Conservation (phyloP, 1,140 invertebrate genomes). For the Cherax destructor region DNA sequence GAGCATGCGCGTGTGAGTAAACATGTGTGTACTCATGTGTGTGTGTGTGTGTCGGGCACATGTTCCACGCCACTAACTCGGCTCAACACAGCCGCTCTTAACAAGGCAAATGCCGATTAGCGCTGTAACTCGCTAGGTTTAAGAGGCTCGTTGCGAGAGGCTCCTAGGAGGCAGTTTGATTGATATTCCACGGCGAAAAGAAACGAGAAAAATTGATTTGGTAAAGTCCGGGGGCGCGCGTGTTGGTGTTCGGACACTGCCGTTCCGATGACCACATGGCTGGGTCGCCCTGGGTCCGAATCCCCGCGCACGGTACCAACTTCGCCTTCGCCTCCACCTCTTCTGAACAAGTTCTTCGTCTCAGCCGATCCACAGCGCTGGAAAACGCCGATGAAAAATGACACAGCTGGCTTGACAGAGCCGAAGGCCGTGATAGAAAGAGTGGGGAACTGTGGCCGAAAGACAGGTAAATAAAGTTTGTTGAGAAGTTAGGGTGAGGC, state of each 20-base stretch:
- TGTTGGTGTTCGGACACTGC: constrained; percentile 68
- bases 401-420: neutral
- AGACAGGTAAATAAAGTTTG: neutral
- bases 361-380: neutral
- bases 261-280: constrained; percentile 67
- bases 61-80: constrained; percentile 11
- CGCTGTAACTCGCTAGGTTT: constrained; percentile 27
- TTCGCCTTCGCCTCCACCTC: constrained; percentile 13
- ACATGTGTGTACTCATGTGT: neutral
- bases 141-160: constrained; percentile 12
- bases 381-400: neutral
- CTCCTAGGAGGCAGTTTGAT: constrained; percentile 45
- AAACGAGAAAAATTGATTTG: constrained; percentile 67
- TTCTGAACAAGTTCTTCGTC: neutral
- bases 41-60: constrained; percentile 7
- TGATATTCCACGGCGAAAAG: constrained; percentile 63
- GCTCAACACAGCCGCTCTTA: neutral
- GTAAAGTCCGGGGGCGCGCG: constrained; percentile 60
- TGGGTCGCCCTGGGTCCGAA: constrained; percentile 30
- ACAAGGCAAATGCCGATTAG: constrained; percentile 4
- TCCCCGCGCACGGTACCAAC: constrained; percentile 3
- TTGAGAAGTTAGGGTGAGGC: constrained; percentile 42
- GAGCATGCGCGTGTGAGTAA: neutral
- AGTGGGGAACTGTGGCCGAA: neutral
- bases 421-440: neutral